A percentile compares a stretch with the other conserved stretches of the same genome.
Evolutionary conservation across 1,140 invertebrate species (phyloP).

Genomic region (Camponotus vicinus): DNA sequence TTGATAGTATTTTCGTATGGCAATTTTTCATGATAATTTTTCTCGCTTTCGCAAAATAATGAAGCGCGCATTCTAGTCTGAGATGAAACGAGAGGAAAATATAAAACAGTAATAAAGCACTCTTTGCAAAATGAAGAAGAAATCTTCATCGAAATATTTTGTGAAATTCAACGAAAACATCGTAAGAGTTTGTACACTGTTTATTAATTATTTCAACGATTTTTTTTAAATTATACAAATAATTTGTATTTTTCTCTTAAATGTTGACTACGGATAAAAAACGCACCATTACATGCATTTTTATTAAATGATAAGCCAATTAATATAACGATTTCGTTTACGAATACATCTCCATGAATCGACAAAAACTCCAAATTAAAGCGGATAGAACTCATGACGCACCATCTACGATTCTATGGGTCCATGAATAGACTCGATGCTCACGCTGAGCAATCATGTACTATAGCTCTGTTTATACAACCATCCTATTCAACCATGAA

Average conservation of each 20-base stretch:
- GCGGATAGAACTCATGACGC: slow-evolving; percentile 12
- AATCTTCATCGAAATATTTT: not conserved
- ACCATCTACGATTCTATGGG: slow-evolving; percentile 14
- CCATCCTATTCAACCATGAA: slow-evolving; percentile 26
- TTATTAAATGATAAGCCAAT: not conserved
- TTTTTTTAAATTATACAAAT: not conserved
- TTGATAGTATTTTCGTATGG: not conserved
- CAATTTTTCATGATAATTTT: not conserved
- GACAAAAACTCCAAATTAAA: slow-evolving; percentile 29
- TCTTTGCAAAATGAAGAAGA: not conserved
- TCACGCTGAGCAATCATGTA: slow-evolving; percentile 28
- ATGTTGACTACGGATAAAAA: not conserved
- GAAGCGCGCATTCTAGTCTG: not conserved
- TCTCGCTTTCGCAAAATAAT: not conserved
- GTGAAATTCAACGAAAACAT: not conserved
- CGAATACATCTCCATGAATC: not conserved
- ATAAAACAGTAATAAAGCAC: not conserved
- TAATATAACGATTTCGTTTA: slow-evolving; percentile 5
- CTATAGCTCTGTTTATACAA: slow-evolving; percentile 44
- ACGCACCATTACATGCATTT: not conserved
- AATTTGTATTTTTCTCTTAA: not conserved
- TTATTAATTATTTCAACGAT: not conserved
- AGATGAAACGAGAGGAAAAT: not conserved
- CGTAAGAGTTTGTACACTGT: not conserved
- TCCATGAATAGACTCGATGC: slow-evolving; percentile 31